Conservation (phyloP, 2,888 invertebrate species). For the Cabera pusaria region DNA sequence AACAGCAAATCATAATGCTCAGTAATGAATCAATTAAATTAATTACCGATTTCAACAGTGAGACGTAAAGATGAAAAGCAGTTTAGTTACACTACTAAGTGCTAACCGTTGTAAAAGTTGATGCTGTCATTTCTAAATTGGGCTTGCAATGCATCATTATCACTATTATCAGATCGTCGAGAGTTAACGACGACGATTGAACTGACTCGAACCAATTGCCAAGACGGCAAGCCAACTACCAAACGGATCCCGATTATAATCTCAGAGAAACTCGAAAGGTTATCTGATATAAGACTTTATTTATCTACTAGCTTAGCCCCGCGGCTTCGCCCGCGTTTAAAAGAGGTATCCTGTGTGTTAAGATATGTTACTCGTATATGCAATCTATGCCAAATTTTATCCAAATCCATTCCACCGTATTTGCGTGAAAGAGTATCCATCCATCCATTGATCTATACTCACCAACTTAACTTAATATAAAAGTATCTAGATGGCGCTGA, state of each 20-base stretch:
- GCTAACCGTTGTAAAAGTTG: constrained; percentile 20
- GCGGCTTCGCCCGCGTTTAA: no score
- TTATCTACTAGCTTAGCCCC: no score
- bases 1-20: no score
- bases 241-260: constrained; percentile 57
- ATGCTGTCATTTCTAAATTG: constrained; percentile 41
- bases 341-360: no score
- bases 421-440: no score
- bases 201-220: constrained; percentile 54
- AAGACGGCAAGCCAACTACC: constrained; percentile 57
- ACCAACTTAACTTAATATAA: no score
- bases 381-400: no score
- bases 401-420: no score
- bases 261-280: constrained; percentile 63
- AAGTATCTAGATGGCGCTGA: no score
- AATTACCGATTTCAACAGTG: neutral
- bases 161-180: constrained; percentile 53
- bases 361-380: no score
- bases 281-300: no score
- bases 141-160: constrained; percentile 41
- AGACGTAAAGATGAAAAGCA: constrained; percentile 6
- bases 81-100: constrained; percentile 7
- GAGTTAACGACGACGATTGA: constrained; percentile 34
- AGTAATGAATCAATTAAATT: constrained; percentile 1
- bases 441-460: no score